These are phyloP conservation scores for Dasysyrphus albostriatus DNA, from an alignment of 2,888 invertebrate species.

Conservation along the genomic window DNA sequence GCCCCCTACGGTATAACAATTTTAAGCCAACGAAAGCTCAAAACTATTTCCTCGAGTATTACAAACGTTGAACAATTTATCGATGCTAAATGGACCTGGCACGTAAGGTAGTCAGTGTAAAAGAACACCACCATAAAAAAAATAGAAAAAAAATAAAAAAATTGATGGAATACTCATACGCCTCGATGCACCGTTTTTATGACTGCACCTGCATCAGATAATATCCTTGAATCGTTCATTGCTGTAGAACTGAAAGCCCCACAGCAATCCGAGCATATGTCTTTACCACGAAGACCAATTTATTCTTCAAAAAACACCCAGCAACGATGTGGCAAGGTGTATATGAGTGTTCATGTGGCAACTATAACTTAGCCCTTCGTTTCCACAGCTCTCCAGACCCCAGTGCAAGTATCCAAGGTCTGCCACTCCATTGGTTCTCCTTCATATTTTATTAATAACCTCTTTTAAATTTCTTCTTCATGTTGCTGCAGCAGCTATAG, in stretches of 20 bases:
- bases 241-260: conserved; percentile 10
- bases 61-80: conserved; percentile 48
- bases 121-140: not conserved
- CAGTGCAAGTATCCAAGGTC: not conserved
- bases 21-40: not conserved
- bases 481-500: not conserved
- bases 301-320: conserved; percentile 15
- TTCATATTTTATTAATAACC: conserved; percentile 60
- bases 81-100: conserved; percentile 32
- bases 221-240: conserved; percentile 36
- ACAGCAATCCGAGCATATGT: conserved; percentile 24
- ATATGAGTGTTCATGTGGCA: conserved; percentile 32
- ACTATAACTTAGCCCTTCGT: conserved; percentile 37
- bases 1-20: not conserved
- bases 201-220: conserved; percentile 44
- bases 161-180: conserved; percentile 38
- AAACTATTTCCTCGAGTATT: conserved; percentile 33
- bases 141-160: conserved; percentile 9
- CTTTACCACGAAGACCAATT: conserved; percentile 44
- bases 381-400: not conserved
- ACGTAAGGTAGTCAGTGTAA: conserved; percentile 13
- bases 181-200: conserved; percentile 48
- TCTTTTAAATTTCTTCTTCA: conserved; percentile 15
- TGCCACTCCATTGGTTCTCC: conserved; percentile 44
- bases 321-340: conserved; percentile 15